Evolutionary conservation across 2,113 vertebrate genomes (phyloP).

Genomic region (Seriola quinqueradiata): DNA sequence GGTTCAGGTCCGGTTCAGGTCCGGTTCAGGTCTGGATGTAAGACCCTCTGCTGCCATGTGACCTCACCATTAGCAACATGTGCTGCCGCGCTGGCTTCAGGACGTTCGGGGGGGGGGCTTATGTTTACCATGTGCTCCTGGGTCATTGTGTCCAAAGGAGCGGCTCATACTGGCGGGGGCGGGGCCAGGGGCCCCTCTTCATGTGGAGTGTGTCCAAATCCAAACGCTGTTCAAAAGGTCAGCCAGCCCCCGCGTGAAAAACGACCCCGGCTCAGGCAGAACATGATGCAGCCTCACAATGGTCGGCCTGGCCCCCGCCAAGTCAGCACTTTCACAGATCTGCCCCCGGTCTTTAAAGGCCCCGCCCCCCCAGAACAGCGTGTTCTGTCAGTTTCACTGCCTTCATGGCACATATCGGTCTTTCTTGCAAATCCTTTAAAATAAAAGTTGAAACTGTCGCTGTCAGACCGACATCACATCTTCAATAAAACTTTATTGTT

Average conservation of each 20-base stretch:
- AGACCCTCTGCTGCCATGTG: no score
- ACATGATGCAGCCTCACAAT: constrained; percentile 42
- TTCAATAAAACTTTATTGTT: no score
- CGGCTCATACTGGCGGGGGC: neutral
- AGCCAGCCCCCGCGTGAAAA: constrained; percentile 9
- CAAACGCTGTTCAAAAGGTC: constrained; percentile 58
- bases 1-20: no score
- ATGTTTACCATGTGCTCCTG: constrained; percentile 42
- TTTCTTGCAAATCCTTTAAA: no score
- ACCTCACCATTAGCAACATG: no score
- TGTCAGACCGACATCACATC: no score
- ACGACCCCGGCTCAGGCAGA: constrained; percentile 30
- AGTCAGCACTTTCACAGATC: constrained; percentile 66
- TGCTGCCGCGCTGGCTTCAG: no score
- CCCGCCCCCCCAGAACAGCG: neutral
- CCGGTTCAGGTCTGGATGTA: no score
- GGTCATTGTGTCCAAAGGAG: constrained; percentile 47
- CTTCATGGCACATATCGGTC: no score
- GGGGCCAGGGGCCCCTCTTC: constrained; percentile 25
- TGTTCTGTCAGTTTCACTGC: neutral
- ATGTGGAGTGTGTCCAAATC: constrained; percentile 60
- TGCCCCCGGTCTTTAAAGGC: constrained; percentile 26
- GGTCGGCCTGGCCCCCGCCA: constrained; percentile 20
- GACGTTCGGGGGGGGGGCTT: neutral
- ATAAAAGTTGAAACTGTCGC: no score